phyloP scores from a whole-genome alignment of 37 sponge, comb jelly and placozoan species.

The Agelas oroides region DNA sequence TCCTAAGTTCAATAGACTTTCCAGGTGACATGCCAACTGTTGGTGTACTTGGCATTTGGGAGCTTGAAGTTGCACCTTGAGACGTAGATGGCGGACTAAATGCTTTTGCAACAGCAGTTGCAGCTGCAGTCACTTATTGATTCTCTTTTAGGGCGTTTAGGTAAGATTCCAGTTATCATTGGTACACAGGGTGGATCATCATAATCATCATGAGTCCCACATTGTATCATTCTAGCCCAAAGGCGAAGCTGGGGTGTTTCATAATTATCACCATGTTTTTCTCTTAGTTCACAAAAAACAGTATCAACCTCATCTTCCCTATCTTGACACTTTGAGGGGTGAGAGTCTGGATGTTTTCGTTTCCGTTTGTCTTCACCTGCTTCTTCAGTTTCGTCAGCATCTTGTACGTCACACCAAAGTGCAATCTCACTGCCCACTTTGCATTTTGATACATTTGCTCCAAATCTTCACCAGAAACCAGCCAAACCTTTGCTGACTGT shows the following conservation, averaged over 20 bases:
- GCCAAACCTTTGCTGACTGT: too few species aligned
- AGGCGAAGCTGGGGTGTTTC: slow-evolving; percentile 12
- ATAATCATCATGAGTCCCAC: too few species aligned
- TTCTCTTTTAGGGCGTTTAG: not conserved
- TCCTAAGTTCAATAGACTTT: not conserved
- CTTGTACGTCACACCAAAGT: too few species aligned
- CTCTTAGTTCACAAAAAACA: not conserved
- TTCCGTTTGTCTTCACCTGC: too few species aligned
- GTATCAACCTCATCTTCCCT: slow-evolving; percentile 32
- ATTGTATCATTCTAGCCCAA: slow-evolving; percentile 26
- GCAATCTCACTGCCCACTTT: too few species aligned
- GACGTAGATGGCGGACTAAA: not conserved
- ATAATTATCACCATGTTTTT: slow-evolving; percentile 24
- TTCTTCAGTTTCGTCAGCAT: too few species aligned
- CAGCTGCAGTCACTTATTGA: not conserved
- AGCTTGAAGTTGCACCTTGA: too few species aligned
- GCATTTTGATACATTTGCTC: too few species aligned
- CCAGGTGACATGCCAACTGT: not conserved
- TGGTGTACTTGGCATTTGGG: not conserved
- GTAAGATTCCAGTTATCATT: not conserved
- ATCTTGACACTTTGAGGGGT: too few species aligned
- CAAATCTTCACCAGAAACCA: too few species aligned
- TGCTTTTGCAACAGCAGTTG: not conserved
- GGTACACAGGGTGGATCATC: slow-evolving; percentile 9
- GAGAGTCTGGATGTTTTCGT: too few species aligned